phyloP scores from a whole-genome alignment of 2,797 vertebrate genomes.

The Phylloscopus collybita region DNA sequence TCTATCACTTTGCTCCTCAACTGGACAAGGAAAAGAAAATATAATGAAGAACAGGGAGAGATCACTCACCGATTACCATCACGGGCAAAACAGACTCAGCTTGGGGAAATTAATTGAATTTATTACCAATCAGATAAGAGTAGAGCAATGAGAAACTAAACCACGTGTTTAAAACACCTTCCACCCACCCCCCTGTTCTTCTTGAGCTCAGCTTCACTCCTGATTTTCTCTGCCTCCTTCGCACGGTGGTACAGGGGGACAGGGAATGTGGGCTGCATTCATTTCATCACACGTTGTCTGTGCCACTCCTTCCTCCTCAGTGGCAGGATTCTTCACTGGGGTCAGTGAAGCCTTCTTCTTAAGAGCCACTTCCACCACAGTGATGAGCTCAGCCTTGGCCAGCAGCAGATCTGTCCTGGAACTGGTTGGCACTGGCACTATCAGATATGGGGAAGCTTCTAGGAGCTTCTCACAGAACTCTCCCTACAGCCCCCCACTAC shows the following conservation, averaged over 20 bases:
- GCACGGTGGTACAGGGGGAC: not conserved
- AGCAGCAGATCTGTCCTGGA: not conserved
- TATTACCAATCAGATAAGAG: not conserved
- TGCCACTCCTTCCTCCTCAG: not conserved
- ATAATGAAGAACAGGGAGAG: not conserved
- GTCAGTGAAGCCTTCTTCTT: not conserved
- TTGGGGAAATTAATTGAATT: not conserved
- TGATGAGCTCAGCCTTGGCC: not conserved
- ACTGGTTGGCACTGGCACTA: accelerated
- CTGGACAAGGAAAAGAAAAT: not conserved
- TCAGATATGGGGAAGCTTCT: not conserved
- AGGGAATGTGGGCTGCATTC: not conserved
- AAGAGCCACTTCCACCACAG: not conserved
- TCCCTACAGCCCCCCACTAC: not conserved
- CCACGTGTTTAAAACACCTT: not conserved
- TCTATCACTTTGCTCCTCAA: not conserved
- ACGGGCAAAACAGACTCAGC: not conserved
- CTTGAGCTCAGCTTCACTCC: not conserved
- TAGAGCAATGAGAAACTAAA: not conserved
- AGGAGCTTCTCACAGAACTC: not conserved
- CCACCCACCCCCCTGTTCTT: not conserved
- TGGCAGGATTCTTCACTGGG: not conserved
- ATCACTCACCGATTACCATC: not conserved
- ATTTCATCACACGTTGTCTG: not conserved
- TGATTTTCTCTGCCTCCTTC: not conserved